Evolutionary conservation across 2,113 vertebrate species (phyloP).

Genomic region (Platanista minor): DNA sequence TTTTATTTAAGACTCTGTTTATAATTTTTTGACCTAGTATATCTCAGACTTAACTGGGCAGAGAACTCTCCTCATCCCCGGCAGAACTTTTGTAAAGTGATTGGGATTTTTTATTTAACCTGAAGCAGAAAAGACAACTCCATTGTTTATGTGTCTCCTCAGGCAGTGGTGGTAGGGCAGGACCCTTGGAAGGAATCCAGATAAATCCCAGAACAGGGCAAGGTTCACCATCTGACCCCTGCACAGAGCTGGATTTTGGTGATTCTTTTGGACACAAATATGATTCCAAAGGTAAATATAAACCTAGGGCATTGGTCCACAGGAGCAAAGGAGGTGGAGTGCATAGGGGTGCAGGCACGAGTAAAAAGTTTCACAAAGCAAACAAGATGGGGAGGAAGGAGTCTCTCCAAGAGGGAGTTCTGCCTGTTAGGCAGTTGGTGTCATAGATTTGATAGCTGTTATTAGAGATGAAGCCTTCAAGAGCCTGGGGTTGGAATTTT

Average conservation of each 20-base stretch:
- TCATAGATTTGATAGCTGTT: neutral
- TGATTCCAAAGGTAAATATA: neutral
- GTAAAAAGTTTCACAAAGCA: neutral
- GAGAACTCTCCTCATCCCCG: neutral
- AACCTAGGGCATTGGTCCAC: neutral
- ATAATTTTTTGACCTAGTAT: neutral
- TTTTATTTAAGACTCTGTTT: neutral
- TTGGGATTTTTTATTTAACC: neutral
- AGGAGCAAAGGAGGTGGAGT: neutral
- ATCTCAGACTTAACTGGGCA: neutral
- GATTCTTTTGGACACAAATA: neutral
- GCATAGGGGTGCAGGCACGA: fast-evolving
- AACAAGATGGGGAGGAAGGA: neutral
- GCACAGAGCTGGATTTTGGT: neutral
- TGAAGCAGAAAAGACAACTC: neutral
- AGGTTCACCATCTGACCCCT: neutral
- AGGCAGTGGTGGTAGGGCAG: neutral
- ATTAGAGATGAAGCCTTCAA: neutral
- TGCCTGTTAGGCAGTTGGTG: neutral
- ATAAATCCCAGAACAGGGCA: neutral
- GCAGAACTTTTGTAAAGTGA: neutral
- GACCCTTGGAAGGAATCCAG: neutral
- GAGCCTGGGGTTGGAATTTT: neutral
- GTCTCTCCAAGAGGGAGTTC: neutral
- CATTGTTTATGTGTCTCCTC: neutral